Conservation (phyloP, 2,797 vertebrate genomes). For the Xenentodon cancila region DNA sequence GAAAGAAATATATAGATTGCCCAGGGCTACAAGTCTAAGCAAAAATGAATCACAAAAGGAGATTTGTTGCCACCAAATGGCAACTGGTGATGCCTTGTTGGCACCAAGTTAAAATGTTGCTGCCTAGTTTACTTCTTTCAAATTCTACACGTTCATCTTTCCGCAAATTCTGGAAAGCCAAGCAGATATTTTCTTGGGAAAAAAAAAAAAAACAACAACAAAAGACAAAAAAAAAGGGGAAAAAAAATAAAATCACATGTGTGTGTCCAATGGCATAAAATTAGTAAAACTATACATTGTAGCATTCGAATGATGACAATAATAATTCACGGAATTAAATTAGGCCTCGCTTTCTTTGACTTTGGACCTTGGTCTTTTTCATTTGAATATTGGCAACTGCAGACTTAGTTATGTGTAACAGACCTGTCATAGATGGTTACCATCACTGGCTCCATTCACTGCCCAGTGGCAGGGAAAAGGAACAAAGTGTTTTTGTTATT, state of each 20-base stretch:
- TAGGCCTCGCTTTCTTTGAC: background rate
- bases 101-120: slow-evolving; percentile 39
- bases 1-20: slow-evolving; percentile 64
- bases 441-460: slow-evolving; percentile 61
- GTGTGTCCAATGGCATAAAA: background rate
- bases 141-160: background rate
- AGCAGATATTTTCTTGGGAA: slow-evolving; percentile 1
- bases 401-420: slow-evolving; percentile 63
- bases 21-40: slow-evolving; percentile 41
- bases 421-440: slow-evolving; percentile 74
- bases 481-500: slow-evolving; percentile 47
- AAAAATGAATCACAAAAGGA: slow-evolving; percentile 58
- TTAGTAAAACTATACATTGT: background rate
- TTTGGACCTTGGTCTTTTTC: slow-evolving; percentile 20
- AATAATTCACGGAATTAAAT: no score
- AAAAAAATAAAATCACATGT: background rate
- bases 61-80: slow-evolving; percentile 57
- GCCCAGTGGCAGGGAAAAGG: slow-evolving; percentile 41
- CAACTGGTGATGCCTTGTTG: slow-evolving; percentile 41
- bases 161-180: background rate
- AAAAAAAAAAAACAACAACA: background rate
- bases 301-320: no score
- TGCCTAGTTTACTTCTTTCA: slow-evolving; percentile 28
- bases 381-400: slow-evolving; percentile 51
- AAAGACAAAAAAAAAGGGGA: background rate